Base-by-base conservation (phyloP, 2,113 vertebrate species). In the Calidris pugnax region DNA sequence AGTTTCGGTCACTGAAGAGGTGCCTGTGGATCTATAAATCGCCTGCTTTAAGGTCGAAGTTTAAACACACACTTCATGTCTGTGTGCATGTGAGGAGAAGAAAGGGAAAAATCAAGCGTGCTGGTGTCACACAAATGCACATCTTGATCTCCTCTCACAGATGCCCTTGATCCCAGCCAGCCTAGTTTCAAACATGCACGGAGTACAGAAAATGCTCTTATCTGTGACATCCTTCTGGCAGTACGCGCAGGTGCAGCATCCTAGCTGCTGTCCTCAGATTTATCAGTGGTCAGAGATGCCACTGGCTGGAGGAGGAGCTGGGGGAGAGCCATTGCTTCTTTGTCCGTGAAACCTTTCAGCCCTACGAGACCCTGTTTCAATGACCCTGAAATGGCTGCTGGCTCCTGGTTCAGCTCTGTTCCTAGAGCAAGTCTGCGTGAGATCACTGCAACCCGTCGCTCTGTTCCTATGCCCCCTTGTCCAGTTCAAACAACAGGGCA, bases 151-250 rank as follows among this genome's bases (percentile, higher is more conserved):
- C 28, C 88, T 73, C 60, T 92, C 72, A 37, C 67, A 84, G 55
- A 24, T 81, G 67, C 56, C 75, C 95, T 94, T 95, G 88, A 95
- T 94, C 77, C 47, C 89, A 85, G 64, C 39, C 74, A 89, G 78
- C 53, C 53, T 85, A 69, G 67, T 72, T 94, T 85, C 93, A 89
- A 75, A 85, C 16, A 32, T 2, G 23, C 6, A 3, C 30, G 35
- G 72, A 88, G 37, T 28, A 92, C 72, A 74, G 63, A 83, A 66
- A 92, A 90, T 21, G 48, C 69, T 92, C 92, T 93, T 93, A 90
- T 92, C 90, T 68, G 64, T 35, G 47, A 88, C 59, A 89, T 89
- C 84, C 86, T 92, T 79, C 89, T 78, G 80, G 94, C 80, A 93
- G 80, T 45, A 71, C 0, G 0, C 9, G 5, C 53, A 55, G 64